Evolutionary conservation across 2,113 vertebrate genomes (phyloP), one percentile per base, ranked within the genome.

Genomic region (Dascyllus trimaculatus): DNA sequence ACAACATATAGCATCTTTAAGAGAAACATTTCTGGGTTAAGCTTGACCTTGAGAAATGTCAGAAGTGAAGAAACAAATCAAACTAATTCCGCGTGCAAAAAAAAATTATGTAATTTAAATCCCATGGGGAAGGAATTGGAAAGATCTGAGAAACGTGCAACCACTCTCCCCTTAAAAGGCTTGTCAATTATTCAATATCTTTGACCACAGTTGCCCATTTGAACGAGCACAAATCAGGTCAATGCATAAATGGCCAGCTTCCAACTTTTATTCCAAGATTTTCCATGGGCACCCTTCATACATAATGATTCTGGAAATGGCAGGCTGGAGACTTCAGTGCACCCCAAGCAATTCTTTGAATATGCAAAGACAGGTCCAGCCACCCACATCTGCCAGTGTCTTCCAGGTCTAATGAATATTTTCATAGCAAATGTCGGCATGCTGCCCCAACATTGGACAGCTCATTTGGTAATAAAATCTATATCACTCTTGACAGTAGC

Each of bases 231-330:
- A 75, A 78, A 61, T 64, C 21, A 77, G 75, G 54, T 61, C 58
- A 69, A 5, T 21, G 48, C 56, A 52, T n/a, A 19, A 49, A 75
- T 75, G 80, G 57, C 53, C 70, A 48, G 56, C 40, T 40, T 74
- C 73, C 79, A 85, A 58, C 24, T 53, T 58, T 64, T 35, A 71
- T 81, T 85, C 21, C 38, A 35, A 3, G 49, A 59, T 65, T 78
- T 75, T 78, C 57, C 74, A 35, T 19, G 60, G 73, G 57, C 64
- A 53, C 32, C 77, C 62, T 56, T 85, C 66, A 82, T 73, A 51
- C 75, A 83, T 81, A 65, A 79, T 71, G 71, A 87, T 77, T 81
- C 14, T 79, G 29, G 38, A 82, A 81, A 84, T 70, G 56, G 61
- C 65, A 77, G 59, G 59, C n/a, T 11, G 46, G 58, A 86, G 81